Conservation (phyloP, 2,797 vertebrate genomes). For the Notamacropus eugenii region DNA sequence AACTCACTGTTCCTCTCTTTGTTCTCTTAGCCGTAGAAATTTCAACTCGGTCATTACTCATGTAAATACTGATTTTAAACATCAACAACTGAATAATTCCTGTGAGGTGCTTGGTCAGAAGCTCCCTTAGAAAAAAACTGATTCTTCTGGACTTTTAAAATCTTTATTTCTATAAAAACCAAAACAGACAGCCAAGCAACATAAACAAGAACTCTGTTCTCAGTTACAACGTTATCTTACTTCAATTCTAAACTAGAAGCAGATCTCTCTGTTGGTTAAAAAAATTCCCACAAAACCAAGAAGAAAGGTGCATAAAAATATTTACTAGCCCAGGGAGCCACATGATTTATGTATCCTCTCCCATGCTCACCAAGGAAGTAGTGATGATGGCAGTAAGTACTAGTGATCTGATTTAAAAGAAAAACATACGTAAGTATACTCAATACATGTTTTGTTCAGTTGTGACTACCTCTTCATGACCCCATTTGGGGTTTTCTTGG, state of each 20-base stretch:
- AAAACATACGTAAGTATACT: not conserved
- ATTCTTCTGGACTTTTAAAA: not conserved
- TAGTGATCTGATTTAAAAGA: not conserved
- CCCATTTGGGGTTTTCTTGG: not conserved
- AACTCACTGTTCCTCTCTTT: not conserved
- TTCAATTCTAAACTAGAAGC: not conserved
- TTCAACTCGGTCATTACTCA: not conserved
- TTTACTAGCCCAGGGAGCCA: not conserved
- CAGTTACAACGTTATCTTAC: not conserved
- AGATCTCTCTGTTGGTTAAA: not conserved
- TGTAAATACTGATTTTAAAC: not conserved
- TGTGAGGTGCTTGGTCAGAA: conserved; percentile 25
- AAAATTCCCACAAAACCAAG: not conserved
- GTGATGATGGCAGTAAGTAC: not conserved
- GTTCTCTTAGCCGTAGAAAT: not conserved
- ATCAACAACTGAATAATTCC: conserved; percentile 37
- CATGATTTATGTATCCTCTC: not conserved
- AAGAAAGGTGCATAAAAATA: conserved; percentile 15
- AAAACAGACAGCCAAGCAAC: not conserved
- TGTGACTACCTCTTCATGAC: not conserved
- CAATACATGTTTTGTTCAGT: not conserved
- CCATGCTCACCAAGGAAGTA: accelerated
- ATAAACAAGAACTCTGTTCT: not conserved
- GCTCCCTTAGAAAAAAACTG: not conserved
- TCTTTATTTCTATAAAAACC: conserved; percentile 16